Evolutionary conservation across 2,797 vertebrate species (phyloP).

Genomic region (Pyrocephalus nanus): DNA sequence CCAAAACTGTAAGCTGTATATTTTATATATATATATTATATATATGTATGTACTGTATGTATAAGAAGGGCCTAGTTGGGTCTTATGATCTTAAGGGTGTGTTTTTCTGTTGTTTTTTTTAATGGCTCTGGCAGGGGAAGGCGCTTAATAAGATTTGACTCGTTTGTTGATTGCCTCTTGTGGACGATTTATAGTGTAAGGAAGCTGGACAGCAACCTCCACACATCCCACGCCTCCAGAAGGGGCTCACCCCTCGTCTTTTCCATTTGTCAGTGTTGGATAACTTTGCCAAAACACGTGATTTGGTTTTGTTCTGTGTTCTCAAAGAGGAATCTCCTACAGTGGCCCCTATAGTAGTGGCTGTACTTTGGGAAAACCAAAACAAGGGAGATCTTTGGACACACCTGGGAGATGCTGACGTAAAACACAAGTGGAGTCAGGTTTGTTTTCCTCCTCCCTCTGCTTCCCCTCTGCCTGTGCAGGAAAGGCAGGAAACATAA

Average conservation of each 20-base stretch:
- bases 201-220: conserved; percentile 27
- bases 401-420: neutral
- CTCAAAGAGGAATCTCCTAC: conserved; percentile 52
- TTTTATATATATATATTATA: conserved; percentile 77
- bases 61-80: conserved; percentile 74
- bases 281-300: conserved; percentile 53
- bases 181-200: conserved; percentile 31
- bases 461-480: neutral
- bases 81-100: conserved; percentile 63
- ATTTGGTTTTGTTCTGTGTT: conserved; percentile 48
- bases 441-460: neutral
- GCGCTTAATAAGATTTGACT: conserved; percentile 46
- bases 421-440: neutral
- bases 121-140: conserved; percentile 59
- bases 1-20: conserved; percentile 74
- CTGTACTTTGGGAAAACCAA: conserved; percentile 56
- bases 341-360: conserved; percentile 55
- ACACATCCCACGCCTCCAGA: conserved; percentile 12
- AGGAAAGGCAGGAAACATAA: neutral
- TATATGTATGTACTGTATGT: conserved; percentile 76
- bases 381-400: conserved; percentile 49
- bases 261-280: conserved; percentile 53
- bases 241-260: conserved; percentile 13
- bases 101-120: conserved; percentile 58
- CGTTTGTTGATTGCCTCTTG: conserved; percentile 51